Evolutionary conservation across 2,888 invertebrate species (phyloP).

Genomic region (Chromoteleia sp.): DNA sequence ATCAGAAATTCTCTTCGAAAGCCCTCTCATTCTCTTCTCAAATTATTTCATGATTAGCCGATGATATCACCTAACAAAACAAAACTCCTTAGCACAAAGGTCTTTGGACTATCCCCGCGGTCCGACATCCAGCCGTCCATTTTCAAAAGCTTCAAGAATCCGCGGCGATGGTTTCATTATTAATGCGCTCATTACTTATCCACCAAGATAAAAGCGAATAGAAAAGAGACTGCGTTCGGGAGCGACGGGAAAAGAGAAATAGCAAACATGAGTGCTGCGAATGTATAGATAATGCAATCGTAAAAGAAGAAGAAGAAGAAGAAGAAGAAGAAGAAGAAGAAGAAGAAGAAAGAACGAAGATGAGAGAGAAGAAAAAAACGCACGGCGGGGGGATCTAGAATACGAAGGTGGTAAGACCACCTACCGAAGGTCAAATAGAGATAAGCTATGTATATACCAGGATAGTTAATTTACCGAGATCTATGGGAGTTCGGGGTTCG

Average conservation of each 20-base stretch:
- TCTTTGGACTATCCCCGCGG: constrained; percentile 4
- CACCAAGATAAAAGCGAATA: constrained; percentile 47
- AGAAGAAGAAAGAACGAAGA: neutral
- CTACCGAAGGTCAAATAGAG: constrained; percentile 58
- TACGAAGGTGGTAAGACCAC: constrained; percentile 58
- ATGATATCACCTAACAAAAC: constrained; percentile 37
- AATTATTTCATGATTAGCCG: constrained; percentile 38
- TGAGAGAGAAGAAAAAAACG: neutral
- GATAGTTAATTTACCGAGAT: constrained; percentile 60
- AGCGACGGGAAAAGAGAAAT: constrained; percentile 48
- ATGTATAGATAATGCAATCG: constrained; percentile 38
- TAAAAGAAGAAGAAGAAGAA: constrained; percentile 9
- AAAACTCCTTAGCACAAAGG: constrained; percentile 17
- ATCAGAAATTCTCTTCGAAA: constrained; percentile 19
- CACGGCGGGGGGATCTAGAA: constrained; percentile 10
- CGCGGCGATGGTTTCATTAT: constrained; percentile 44
- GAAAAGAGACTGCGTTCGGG: constrained; percentile 25
- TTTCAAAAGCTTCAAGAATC: constrained; percentile 32
- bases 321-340: neutral
- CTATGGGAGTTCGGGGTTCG: constrained; percentile 44
- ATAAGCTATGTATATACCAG: constrained; percentile 33
- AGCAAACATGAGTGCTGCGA: constrained; percentile 39
- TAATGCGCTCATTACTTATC: constrained; percentile 61
- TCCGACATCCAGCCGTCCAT: constrained; percentile 4
- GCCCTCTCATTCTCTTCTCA: constrained; percentile 6